phyloP scores from a whole-genome alignment of 2,797 vertebrate species.

The Sebastes ruberrimus region DNA sequence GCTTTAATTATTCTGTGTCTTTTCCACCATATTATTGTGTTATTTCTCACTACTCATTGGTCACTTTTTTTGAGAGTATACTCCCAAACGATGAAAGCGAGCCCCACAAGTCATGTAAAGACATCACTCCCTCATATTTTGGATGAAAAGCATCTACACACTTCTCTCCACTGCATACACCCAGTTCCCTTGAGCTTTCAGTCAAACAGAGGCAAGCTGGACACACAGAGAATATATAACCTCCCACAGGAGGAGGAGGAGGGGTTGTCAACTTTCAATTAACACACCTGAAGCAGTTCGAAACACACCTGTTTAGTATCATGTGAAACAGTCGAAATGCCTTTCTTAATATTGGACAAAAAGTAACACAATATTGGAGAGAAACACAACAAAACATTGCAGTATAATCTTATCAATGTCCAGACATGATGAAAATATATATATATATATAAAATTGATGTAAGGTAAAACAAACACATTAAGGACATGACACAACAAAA shows the following conservation, averaged over 20 bases:
- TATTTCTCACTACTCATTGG: too few species aligned
- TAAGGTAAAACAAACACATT: neutral
- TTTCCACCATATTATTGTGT: neutral
- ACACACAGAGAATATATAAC: neutral
- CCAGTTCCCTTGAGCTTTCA: neutral
- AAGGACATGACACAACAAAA: neutral
- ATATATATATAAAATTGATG: neutral
- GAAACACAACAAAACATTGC: neutral
- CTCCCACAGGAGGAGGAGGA: neutral
- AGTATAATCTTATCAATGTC: neutral
- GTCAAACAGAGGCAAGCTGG: neutral
- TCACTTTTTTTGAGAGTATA: neutral
- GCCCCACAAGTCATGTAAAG: neutral
- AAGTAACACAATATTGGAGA: neutral
- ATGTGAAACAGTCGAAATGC: neutral
- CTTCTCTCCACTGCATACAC: neutral
- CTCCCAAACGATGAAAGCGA: neutral
- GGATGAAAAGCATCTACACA: neutral
- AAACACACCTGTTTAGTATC: neutral
- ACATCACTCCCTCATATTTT: neutral
- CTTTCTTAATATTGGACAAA: neutral
- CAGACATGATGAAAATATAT: neutral
- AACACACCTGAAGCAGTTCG: neutral
- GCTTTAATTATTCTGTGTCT: neutral
- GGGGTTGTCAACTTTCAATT: neutral